Base-by-base conservation (phyloP, 2,113 vertebrate genomes). In the Entomyzon cyanotis region DNA sequence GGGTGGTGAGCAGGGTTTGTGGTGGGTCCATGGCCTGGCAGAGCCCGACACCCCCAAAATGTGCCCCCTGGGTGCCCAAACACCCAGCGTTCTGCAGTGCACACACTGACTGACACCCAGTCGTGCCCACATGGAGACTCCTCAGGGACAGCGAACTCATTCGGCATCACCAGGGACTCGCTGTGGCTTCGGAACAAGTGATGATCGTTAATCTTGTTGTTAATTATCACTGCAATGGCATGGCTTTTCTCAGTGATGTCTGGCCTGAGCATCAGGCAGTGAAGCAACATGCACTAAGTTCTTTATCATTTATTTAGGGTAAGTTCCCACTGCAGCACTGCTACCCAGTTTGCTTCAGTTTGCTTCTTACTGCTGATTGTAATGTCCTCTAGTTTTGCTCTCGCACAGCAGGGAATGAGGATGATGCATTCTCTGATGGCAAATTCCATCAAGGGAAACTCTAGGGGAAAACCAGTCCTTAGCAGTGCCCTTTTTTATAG, bases 31-130 rank as follows among this genome's bases (percentile, higher is more conserved):
- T 18, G 21, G 52, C 23, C 35, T 0, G 1, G 46, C 47, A 46
- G 24, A 44, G 64, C 33, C 37, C 5, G 3, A 7, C 25, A 18
- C 2, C 31, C 6, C 19, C 37, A 14, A 13, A 83, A 22, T 5
- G 1, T 8, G 22, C 21, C 3, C 27, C 56, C 27, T 8, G 24
- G n/a, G 68, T 74, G 35, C 84, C 50, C 39, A 30, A 59, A 46
- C 4, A 19, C 0, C 5, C 1, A 0, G 7, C 2, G 4, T 41
- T 37, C 50, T 8, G 84, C n/a, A n/a, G n/a, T n/a, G n/a, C n/a
- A n/a, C n/a, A n/a, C n/a, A n/a, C n/a, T n/a, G n/a, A n/a, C 37
- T 37, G 37, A 37, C 37, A 28, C 15, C 17, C 65, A 5, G 33
- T 11, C 1, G 1, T 0, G 1, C 20, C n/a, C 37, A 39, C 63